Evolutionary conservation across 1,140 invertebrate genomes (phyloP), one percentile per base, ranked within the genome.

Genomic region (Drosophila nebulosa): DNA sequence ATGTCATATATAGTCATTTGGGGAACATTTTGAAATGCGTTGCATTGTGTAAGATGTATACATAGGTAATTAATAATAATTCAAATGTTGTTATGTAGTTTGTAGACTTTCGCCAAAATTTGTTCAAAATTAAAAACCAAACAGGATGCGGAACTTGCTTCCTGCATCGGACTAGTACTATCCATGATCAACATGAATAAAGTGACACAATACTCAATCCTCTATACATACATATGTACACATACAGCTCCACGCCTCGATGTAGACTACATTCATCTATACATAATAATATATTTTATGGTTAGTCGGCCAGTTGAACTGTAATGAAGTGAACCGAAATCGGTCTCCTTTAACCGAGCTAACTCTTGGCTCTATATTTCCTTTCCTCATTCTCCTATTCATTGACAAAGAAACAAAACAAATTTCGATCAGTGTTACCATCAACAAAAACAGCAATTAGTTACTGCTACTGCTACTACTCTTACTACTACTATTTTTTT

Each of bases 71-170:
- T 55, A 55, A 27, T 55, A 26, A 26, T 55, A 55, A 46, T 46
- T 46, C 16, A 46, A 46, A 55, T 55, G 52, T 55, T 55, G 52
- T 55, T 52, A 63, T 36, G 21, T 35, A 63, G 51, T 53, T 52
- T 36, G 51, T 53, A 32, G 51, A 62, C 39, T 24, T 27, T 27
- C 22, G n/a, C 22, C 36, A 60, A 24, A 50, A 21, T 21, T 46
- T 46, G 39, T 46, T 46, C 39, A 46, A 46, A 46, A 46, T 46
- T 18, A 46, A 46, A 46, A 46, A 46, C 10, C 16, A 46, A 46
- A 42, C 14, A 18, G 6, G 16, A 42, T 7, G 14, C 39, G 39
- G 14, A 42, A 46, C 39, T 21, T 7, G 39, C 2, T 46, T 27
- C 3, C 22, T 5, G 1, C 52, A 46, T 46, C 21, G 39, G 39